These are phyloP conservation scores for Malurus splendens DNA, from an alignment of 2,797 vertebrate species.

Conservation along the genomic window DNA sequence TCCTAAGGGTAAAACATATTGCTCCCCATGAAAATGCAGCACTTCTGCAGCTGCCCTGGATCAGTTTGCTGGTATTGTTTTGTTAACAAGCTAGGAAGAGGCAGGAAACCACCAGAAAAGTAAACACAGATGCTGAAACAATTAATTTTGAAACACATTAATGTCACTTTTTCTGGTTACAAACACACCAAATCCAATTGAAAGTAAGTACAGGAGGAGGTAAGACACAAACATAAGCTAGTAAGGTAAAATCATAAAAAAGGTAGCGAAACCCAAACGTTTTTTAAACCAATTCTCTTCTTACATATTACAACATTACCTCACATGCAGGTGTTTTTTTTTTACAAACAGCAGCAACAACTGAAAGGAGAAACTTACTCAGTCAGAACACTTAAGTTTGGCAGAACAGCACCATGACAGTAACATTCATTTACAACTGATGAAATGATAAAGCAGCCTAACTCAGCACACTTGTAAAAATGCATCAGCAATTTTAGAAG, in stretches of 20 bases:
- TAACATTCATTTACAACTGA: neutral
- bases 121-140: neutral
- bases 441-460: neutral
- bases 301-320: slow-evolving; percentile 13
- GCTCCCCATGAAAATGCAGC: neutral
- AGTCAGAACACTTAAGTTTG: neutral
- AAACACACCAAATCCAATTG: neutral
- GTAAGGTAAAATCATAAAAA: neutral
- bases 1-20: neutral
- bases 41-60: neutral
- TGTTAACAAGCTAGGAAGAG: slow-evolving; percentile 19
- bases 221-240: neutral
- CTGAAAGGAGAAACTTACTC: slow-evolving; percentile 46
- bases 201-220: neutral
- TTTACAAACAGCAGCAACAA: slow-evolving; percentile 27
- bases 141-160: neutral
- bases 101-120: neutral
- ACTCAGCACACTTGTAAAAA: neutral
- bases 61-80: slow-evolving; percentile 2
- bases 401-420: neutral
- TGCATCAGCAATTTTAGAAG: neutral
- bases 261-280: neutral
- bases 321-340: neutral
- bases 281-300: neutral
- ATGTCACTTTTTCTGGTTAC: slow-evolving; percentile 24